Conservation (phyloP, 1,140 invertebrate species). For the Zeugodacus cucurbitae region DNA sequence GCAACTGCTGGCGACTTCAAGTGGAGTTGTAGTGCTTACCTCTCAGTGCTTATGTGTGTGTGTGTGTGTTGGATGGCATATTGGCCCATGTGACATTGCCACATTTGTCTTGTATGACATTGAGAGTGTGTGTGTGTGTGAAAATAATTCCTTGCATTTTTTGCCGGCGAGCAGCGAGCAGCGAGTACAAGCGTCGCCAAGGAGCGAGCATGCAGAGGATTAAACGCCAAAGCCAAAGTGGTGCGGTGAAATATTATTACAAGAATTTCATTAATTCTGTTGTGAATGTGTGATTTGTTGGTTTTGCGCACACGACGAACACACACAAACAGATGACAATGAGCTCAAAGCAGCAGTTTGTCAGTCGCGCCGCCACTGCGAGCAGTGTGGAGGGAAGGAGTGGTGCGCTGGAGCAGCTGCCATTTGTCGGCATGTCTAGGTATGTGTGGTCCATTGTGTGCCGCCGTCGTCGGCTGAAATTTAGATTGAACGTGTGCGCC, state of each 20-base stretch:
- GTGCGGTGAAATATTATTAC: constrained; percentile 29
- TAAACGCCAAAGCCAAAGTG: not conserved
- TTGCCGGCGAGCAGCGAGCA: no score
- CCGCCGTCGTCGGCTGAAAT: not conserved
- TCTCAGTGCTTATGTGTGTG: not conserved
- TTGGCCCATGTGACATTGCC: not conserved
- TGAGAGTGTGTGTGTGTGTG: not conserved
- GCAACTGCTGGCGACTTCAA: not conserved
- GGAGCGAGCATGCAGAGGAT: not conserved
- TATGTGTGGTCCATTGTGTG: not conserved
- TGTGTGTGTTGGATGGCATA: not conserved
- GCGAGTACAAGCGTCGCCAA: not conserved
- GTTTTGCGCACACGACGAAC: not conserved
- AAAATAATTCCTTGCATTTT: constrained; percentile 26
- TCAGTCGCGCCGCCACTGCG: not conserved
- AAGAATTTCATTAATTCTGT: constrained; percentile 38
- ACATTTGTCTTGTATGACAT: not conserved
- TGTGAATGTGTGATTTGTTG: constrained; percentile 37
- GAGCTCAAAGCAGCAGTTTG: not conserved
- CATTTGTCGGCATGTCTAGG: not conserved
- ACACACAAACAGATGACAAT: not conserved
- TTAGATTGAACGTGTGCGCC: constrained; percentile 11
- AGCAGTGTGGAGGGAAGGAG: not conserved
- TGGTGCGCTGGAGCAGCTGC: not conserved
- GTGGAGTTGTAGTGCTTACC: not conserved